phyloP scores from a whole-genome alignment of 2,888 invertebrate species.

The Erebia ligea region DNA sequence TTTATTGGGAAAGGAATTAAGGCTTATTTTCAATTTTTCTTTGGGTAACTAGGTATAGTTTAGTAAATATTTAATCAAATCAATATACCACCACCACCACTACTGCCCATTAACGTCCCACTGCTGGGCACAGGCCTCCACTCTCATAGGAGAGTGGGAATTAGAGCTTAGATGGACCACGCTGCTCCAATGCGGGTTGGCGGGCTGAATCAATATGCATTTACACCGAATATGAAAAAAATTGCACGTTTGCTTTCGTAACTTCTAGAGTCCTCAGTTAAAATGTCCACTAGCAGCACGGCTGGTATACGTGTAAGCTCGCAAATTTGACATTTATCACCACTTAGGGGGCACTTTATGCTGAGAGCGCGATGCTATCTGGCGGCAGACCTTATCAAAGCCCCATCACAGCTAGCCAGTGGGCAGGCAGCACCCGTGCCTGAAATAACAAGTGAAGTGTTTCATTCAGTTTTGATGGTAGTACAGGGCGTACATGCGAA shows the following conservation, averaged over 20 bases:
- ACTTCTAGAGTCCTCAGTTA: not conserved
- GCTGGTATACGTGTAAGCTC: constrained; percentile 49
- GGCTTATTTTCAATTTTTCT: no score
- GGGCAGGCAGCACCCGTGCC: constrained; percentile 50
- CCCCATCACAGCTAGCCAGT: constrained; percentile 12
- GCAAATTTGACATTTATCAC: constrained; percentile 66
- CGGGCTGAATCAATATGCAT: no score
- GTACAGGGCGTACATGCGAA: not conserved
- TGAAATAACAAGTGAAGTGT: constrained; percentile 45
- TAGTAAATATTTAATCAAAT: no score
- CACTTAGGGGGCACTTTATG: constrained; percentile 54
- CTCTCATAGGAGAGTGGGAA: no score
- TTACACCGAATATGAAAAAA: not conserved
- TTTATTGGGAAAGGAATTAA: no score
- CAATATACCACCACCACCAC: no score
- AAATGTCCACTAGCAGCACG: constrained; percentile 5
- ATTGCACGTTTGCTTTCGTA: not conserved
- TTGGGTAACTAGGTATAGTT: no score
- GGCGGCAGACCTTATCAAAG: constrained; percentile 29
- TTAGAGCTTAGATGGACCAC: no score
- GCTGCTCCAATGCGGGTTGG: no score
- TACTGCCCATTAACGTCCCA: no score
- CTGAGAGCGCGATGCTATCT: constrained; percentile 56
- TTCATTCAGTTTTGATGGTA: constrained; percentile 18
- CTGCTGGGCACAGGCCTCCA: not conserved